A percentile compares a stretch with the other conserved stretches of the same genome.
phyloP scores from a whole-genome alignment of 1,140 invertebrate species.

The Ostrea edulis region DNA sequence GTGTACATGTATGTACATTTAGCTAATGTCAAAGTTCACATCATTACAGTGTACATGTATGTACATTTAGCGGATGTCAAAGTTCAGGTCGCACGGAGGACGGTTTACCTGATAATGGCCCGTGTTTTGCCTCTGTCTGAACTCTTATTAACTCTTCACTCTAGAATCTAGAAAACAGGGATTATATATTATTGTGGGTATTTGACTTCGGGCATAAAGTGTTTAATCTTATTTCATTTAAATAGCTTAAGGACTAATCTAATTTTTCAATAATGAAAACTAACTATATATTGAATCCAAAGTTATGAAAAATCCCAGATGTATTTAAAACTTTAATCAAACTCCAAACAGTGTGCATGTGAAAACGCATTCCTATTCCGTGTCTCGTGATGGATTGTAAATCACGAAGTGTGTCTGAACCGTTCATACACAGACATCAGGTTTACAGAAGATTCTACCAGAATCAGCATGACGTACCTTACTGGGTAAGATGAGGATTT shows the following conservation, averaged over 20 bases:
- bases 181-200: slow-evolving; percentile 17
- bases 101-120: no score
- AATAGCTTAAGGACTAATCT: slow-evolving; percentile 20
- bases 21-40: no score
- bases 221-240: slow-evolving; percentile 23
- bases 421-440: not conserved
- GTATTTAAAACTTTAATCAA: not conserved
- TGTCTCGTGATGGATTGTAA: not conserved
- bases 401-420: not conserved
- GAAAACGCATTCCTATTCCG: not conserved
- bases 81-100: no score
- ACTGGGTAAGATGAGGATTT: not conserved
- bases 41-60: no score
- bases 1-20: no score
- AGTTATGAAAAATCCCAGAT: not conserved
- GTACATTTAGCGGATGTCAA: no score
- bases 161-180: not conserved
- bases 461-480: not conserved
- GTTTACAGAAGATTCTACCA: not conserved
- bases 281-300: slow-evolving; percentile 15
- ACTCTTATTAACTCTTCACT: not conserved
- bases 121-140: not conserved
- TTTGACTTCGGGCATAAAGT: slow-evolving; percentile 15
- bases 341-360: not conserved
- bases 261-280: slow-evolving; percentile 27